phyloP scores from a whole-genome alignment of 2,113 vertebrate genomes.

The Nothocercus nigrocapillus region DNA sequence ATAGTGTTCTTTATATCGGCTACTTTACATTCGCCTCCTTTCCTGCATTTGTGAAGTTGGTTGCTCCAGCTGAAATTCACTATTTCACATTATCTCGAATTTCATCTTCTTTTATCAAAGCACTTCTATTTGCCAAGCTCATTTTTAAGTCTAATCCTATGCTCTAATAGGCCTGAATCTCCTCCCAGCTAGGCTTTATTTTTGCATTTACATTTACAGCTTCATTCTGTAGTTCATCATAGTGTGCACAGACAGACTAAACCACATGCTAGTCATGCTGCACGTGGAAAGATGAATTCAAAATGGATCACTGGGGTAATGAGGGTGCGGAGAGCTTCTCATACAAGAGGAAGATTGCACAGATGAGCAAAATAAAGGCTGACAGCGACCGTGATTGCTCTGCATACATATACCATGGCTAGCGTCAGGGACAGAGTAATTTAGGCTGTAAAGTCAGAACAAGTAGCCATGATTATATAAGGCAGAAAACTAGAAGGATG shows the following conservation, averaged over 20 bases:
- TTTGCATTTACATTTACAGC: background rate
- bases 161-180: background rate
- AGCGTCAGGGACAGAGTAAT: background rate
- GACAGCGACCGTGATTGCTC: rapidly evolving
- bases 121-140: background rate
- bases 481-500: background rate
- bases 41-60: rapidly evolving
- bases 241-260: background rate
- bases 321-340: background rate
- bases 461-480: rapidly evolving
- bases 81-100: background rate
- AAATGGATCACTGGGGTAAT: no score
- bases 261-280: background rate
- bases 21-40: background rate
- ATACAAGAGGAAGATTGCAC: no score
- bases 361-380: background rate
- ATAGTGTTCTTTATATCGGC: rapidly evolving
- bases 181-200: background rate
- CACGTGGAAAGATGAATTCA: background rate
- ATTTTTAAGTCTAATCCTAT: background rate
- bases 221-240: background rate
- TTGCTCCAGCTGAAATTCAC: background rate
- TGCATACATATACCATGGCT: rapidly evolving
- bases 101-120: background rate
- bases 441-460: background rate